phyloP scores from a whole-genome alignment of 92 coral and sea anemone species.

The Isaurus tuberculatus region DNA sequence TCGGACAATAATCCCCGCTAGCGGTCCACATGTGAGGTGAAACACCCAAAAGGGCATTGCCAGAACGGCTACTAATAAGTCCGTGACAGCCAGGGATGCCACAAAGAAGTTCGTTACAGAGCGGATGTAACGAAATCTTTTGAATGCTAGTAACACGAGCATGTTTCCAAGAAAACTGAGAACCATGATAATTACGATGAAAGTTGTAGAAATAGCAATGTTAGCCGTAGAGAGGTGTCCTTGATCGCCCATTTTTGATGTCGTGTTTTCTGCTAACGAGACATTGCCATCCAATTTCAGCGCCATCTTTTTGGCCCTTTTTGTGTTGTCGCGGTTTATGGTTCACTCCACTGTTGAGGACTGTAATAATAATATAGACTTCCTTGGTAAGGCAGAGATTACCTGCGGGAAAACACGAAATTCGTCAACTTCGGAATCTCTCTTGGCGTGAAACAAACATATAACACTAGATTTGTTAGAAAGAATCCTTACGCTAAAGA shows the following conservation, averaged over 20 bases:
- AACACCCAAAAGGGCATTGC: conserved; percentile 90
- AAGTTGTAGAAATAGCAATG: conserved; percentile 62
- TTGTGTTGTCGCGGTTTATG: background rate
- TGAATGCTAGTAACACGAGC: conserved; percentile 78
- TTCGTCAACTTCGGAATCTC: no score
- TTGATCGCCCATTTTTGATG: background rate
- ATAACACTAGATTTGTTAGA: no score
- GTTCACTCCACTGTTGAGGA: background rate
- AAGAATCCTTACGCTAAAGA: no score
- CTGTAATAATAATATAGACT: background rate
- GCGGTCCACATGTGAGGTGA: conserved; percentile 67
- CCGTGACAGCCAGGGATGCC: conserved; percentile 83
- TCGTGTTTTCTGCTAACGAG: background rate
- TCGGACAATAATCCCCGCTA: conserved; percentile 59
- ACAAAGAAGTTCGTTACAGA: conserved; percentile 84
- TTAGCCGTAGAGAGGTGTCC: conserved; percentile 44
- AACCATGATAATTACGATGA: conserved; percentile 71
- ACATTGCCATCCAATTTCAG: background rate
- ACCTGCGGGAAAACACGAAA: no score
- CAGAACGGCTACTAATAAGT: conserved; percentile 74
- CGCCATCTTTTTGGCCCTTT: background rate
- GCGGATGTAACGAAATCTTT: conserved; percentile 78
- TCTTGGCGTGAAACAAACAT: no score
- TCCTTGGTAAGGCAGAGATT: background rate
- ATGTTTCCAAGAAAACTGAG: conserved; percentile 75